Base-by-base conservation (phyloP, 2,113 vertebrate species). In the Megaleporinus macrocephalus region DNA sequence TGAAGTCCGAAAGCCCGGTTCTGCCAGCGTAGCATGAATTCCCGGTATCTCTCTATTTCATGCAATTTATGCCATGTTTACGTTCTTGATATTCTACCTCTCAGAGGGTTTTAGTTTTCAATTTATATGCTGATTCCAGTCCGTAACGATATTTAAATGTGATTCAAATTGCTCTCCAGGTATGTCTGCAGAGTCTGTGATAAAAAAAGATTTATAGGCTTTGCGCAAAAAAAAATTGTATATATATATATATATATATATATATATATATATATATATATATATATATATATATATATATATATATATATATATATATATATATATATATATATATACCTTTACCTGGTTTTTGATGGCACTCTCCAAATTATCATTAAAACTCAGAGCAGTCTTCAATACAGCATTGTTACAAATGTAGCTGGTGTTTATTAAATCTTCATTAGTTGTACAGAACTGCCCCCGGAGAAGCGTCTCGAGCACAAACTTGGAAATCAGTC, bases 51-150 rank as follows among this genome's bases (percentile, higher is more conserved):
- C 51, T 73, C 33, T 16, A 51, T 82, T 82, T 82, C 66, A 76
- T 79, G 72, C 27, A 47, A 71, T n/a, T 70, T 76, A 51, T 15
- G 57, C 29, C 5, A 3, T 44, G 55, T 29, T 29, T 68, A 61
- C 76, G 65, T 72, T 63, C 63, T 62, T 59, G 41, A 77, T 73
- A 26, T 73, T 72, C 18, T 18, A 24, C 27, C 81, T 79, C 36
- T 30, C 9, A 3, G 15, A 74, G 41, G 30, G 26, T 76, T 55
- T 55, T 73, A 51, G 57, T 72, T 70, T 82, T 80, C 73, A 77
- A 82, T 82, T 84, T 84, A 79, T 65, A 71, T 84, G 75, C 47
- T 73, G 59, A 70, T 70, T 81, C 57, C 41, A 29, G 33, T 82
- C 73, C 77, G 33, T 36, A 84, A 41, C 44, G n/a, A 73, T 68